These are phyloP conservation scores for Drosophila nr. fundita DNA, from an alignment of 2,888 invertebrate genomes.

Conservation along the genomic window DNA sequence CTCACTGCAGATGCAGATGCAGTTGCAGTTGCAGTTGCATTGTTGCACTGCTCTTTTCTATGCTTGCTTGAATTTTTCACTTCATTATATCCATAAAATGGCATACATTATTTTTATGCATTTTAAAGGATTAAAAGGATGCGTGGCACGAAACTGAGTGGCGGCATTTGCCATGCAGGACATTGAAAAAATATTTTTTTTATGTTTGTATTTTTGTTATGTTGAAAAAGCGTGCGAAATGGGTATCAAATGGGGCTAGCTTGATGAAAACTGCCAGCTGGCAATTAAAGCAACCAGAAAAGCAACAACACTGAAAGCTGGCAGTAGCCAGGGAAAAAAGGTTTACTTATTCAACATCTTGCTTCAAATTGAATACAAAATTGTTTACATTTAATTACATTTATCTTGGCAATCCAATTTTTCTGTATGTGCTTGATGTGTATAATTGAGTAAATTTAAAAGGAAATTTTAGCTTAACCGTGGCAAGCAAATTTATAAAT, in stretches of 20 bases:
- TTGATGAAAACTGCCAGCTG: conserved; percentile 12
- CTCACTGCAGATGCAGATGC: conserved; percentile 9
- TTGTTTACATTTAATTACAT: not conserved
- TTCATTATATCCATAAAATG: conserved; percentile 48
- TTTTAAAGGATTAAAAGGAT: not conserved
- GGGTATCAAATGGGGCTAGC: conserved; percentile 1
- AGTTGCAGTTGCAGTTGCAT: conserved; percentile 12
- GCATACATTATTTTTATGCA: not conserved
- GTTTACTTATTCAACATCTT: conserved; percentile 5
- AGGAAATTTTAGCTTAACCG: not conserved
- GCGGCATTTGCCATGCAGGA: conserved; percentile 21
- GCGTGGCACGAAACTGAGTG: conserved; percentile 2
- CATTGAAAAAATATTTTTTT: conserved; percentile 42
- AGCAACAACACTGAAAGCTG: conserved; percentile 14
- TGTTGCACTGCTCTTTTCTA: conserved; percentile 10
- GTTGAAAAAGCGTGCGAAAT: conserved; percentile 16
- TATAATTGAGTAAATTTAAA: not conserved
- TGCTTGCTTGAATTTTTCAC: conserved; percentile 30
- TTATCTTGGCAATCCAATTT: not conserved
- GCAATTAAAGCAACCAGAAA: conserved; percentile 20
- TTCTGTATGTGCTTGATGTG: no score
- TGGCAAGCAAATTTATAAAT: not conserved
- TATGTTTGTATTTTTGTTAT: conserved; percentile 17
- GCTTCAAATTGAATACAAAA: conserved; percentile 19
- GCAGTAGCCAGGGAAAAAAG: conserved; percentile 1